phyloP scores from a whole-genome alignment of 2,797 vertebrate genomes.

The Pangasius krempfi region DNA sequence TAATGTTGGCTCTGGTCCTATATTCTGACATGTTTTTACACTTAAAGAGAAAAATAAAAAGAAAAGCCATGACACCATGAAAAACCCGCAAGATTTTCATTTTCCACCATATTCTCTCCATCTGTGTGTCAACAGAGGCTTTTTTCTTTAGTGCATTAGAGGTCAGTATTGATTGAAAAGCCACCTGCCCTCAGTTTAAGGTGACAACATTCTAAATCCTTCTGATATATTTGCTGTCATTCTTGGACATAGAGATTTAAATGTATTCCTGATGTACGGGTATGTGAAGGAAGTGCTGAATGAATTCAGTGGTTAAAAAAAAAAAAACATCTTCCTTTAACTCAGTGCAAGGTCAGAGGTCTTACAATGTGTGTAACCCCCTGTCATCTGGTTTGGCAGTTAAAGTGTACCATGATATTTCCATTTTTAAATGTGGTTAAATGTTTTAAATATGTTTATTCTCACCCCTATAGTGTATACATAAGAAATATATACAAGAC shows the following conservation, averaged over 20 bases:
- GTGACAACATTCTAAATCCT: constrained; percentile 43
- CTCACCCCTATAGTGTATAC: background rate
- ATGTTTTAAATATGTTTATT: background rate
- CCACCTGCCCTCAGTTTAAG: constrained; percentile 9
- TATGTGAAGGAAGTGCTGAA: constrained; percentile 19
- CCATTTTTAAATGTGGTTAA: background rate
- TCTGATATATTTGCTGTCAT: constrained; percentile 18
- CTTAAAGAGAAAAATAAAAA: background rate
- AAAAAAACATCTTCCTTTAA: background rate
- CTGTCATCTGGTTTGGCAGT: background rate
- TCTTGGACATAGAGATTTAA: constrained; percentile 28
- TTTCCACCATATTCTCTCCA: background rate
- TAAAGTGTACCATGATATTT: background rate
- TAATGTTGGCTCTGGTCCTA: background rate
- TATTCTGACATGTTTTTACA: background rate
- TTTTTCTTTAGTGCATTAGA: constrained; percentile 11
- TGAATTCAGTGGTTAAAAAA: constrained; percentile 10
- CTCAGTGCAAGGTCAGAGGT: background rate
- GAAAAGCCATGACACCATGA: background rate
- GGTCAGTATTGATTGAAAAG: constrained; percentile 34
- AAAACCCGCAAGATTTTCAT: background rate
- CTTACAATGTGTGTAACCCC: background rate
- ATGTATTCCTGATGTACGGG: constrained; percentile 21
- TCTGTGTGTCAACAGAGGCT: background rate
- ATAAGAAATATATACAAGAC: background rate